A percentile compares a stretch with the other conserved stretches of the same genome.
phyloP scores from a whole-genome alignment of 2,888 invertebrate species.

The Caenorhabditis japonica region DNA sequence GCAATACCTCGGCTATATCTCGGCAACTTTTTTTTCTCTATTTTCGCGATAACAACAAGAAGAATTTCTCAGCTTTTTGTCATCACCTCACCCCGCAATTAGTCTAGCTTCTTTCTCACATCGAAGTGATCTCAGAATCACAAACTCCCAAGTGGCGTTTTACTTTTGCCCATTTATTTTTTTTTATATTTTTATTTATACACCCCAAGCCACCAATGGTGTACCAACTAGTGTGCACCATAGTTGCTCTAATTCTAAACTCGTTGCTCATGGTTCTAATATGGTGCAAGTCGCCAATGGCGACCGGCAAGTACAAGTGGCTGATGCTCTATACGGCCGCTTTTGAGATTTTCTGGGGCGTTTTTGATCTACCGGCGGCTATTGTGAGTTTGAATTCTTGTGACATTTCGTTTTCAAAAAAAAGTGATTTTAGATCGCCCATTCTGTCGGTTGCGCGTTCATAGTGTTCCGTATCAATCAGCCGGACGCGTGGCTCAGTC shows the following conservation, averaged over 20 bases:
- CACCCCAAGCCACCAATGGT: too few species aligned
- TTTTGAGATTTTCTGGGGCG: constrained; percentile 32
- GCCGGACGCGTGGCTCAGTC: neutral
- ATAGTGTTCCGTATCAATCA: constrained; percentile 30
- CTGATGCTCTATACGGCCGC: constrained; percentile 23
- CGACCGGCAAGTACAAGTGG: constrained; percentile 29
- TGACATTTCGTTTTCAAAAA: neutral
- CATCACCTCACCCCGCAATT: too few species aligned
- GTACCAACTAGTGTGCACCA: constrained; percentile 24
- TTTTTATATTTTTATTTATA: neutral
- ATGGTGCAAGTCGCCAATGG: constrained; percentile 10
- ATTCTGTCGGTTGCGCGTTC: constrained; percentile 39
- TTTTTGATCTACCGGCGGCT: constrained; percentile 33
- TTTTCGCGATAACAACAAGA: too few species aligned
- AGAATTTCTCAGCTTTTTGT: too few species aligned
- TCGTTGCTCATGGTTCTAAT: constrained; percentile 18
- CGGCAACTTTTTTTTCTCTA: too few species aligned
- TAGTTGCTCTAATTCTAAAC: constrained; percentile 25
- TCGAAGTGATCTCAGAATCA: too few species aligned
- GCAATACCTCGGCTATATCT: too few species aligned
- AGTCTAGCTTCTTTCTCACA: too few species aligned
- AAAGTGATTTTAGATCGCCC: constrained; percentile 12
- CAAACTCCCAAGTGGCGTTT: too few species aligned
- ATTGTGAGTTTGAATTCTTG: constrained; percentile 21
- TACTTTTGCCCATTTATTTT: neutral